Conservation (phyloP, 2,797 vertebrate species). For the Eulemur mongoz region DNA sequence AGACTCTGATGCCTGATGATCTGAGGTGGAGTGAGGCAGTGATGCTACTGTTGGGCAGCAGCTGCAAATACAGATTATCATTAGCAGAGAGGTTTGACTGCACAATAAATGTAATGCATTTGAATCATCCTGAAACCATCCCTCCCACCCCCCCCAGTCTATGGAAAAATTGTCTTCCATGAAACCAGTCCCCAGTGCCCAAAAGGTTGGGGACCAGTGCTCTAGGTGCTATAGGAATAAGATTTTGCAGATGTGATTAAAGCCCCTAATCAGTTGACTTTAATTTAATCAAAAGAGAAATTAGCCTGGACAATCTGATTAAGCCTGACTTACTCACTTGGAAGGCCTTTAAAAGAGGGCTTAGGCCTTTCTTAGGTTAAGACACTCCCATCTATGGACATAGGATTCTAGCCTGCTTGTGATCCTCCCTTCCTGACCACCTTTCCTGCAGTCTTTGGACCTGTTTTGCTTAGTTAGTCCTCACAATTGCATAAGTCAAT, state of each 20-base stretch:
- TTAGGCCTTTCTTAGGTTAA: not conserved
- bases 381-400: not conserved
- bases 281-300: not conserved
- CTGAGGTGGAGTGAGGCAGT: no score
- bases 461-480: not conserved
- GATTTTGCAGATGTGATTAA: not conserved
- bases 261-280: not conserved
- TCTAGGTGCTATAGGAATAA: not conserved
- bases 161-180: no score
- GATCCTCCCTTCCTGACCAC: not conserved
- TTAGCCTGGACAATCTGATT: not conserved
- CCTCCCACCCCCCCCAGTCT: no score
- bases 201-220: no score
- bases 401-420: not conserved
- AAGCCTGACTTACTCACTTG: not conserved
- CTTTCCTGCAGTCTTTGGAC: not conserved
- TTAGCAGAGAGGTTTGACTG: no score
- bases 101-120: no score
- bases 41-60: no score
- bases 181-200: no score
- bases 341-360: not conserved
- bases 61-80: no score
- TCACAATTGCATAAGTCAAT: not conserved
- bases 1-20: no score
- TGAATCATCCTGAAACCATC: no score